Evolutionary conservation across 2,888 invertebrate genomes (phyloP), one percentile per base, ranked within the genome.

Genomic region (Tholera decimalis): DNA sequence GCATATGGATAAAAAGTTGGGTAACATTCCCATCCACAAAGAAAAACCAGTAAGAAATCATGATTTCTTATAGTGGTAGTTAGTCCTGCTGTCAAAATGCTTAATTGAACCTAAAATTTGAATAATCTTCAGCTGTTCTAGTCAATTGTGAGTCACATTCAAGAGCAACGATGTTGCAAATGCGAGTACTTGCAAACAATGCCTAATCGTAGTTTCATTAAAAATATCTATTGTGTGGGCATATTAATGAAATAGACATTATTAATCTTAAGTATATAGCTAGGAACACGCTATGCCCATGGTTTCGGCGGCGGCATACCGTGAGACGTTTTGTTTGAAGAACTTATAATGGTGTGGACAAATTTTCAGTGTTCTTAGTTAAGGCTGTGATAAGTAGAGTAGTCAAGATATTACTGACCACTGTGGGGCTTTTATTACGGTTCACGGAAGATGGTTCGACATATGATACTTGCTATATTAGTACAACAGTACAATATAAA

Each of bases 381-480:
- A 86, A 81, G 92, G 92, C 92, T 92, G 92, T 92, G 92, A 92
- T 91, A 88, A 80, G 77, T 85, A 80, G 55, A 74, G 64, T 83
- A 83, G 78, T 83, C 66, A 77, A 73, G 58, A 69, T 57, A 44
- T 51, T 53, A 60, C 67, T 66, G 63, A 71, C 26, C 18, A 49
- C 61, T 78, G 70, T 20, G 77, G 82, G 56, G 60, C 22, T 46
- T n/a, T 64, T 66, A 62, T 77, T 53, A 20, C 43, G 49, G 69
- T 56, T 46, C n/a, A 18, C 8, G 24, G 55, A 55, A 57, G 56
- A 39, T 73, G 65, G n/a, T 74, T 70, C 54, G 30, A 61, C 49
- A 80, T 51, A 73, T 77, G 59, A 61, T 73, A 78, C 54, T 73
- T 73, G 62, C 78, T 74, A 61, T 73, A 65, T 80, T 65, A 69